A percentile compares a stretch with the other conserved stretches of the same genome.
Evolutionary conservation across 2,113 vertebrate genomes (phyloP).

Genomic region (Thunnus maccoyii): DNA sequence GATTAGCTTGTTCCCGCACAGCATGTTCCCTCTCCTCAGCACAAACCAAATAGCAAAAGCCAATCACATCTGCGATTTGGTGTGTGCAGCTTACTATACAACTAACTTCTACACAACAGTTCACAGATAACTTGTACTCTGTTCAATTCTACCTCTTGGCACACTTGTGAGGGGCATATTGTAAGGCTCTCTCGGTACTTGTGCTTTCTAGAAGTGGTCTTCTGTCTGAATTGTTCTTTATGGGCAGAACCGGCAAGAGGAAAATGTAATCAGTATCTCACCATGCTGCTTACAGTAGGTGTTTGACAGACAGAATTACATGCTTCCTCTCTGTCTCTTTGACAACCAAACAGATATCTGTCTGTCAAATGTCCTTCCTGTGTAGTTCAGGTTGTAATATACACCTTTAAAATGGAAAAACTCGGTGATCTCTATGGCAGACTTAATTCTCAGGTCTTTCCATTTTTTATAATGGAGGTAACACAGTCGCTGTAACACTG

Average conservation of each 20-base stretch:
- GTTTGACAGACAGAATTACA: constrained; percentile 51
- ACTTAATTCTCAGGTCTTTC: not conserved
- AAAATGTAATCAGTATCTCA: constrained; percentile 60
- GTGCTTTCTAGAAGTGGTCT: constrained; percentile 4
- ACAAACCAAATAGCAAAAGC: constrained; percentile 20
- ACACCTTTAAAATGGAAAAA: constrained; percentile 27
- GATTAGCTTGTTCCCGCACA: constrained; percentile 60
- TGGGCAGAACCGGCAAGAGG: not conserved
- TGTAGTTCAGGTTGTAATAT: constrained; percentile 9
- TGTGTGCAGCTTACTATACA: not conserved
- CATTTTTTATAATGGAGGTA: not conserved
- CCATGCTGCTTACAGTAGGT: constrained; percentile 38
- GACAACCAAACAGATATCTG: constrained; percentile 17
- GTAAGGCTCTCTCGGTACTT: not conserved
- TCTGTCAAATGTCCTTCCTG: constrained; percentile 16
- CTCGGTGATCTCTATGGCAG: not conserved
- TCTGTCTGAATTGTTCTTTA: constrained; percentile 23
- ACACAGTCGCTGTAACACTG: not conserved
- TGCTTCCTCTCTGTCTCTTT: constrained; percentile 14
- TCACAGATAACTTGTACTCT: not conserved
- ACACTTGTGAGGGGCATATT: not conserved
- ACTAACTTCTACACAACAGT: constrained; percentile 2
- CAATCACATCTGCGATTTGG: constrained; percentile 32
- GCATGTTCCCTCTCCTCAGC: constrained; percentile 51
- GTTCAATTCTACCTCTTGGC: not conserved